phyloP scores from a whole-genome alignment of 2,888 invertebrate genomes.

The Crossocerus cetratus region DNA sequence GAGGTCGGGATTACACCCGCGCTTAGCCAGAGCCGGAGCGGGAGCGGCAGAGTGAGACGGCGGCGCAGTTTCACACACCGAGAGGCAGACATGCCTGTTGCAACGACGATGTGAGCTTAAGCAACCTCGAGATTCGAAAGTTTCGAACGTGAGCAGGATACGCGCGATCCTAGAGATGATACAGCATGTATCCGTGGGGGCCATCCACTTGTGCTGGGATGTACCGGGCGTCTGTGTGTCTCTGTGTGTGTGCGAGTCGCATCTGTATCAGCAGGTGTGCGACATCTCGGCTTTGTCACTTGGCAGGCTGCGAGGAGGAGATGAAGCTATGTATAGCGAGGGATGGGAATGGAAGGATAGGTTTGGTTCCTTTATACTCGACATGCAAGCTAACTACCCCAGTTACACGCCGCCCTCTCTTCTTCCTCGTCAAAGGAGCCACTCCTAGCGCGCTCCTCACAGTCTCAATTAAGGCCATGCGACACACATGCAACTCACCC shows the following conservation, averaged over 20 bases:
- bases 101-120: neutral
- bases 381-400: slow-evolving; percentile 13
- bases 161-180: neutral
- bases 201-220: no score
- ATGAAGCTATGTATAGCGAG: no score
- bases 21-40: neutral
- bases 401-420: slow-evolving; percentile 26
- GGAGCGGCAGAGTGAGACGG: neutral
- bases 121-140: neutral
- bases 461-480: slow-evolving; percentile 9
- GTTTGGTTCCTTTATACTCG: slow-evolving; percentile 17
- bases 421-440: slow-evolving; percentile 28
- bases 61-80: neutral
- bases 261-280: neutral
- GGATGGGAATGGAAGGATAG: no score
- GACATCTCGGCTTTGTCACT: no score
- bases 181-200: no score
- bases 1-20: neutral
- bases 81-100: neutral
- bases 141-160: neutral
- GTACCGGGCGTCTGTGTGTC: no score
- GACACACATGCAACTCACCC: neutral
- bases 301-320: no score
- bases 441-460: slow-evolving; percentile 9
- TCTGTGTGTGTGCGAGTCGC: neutral